Evolutionary conservation across 2,888 invertebrate species (phyloP).

Genomic region (Euzophera pinguis): DNA sequence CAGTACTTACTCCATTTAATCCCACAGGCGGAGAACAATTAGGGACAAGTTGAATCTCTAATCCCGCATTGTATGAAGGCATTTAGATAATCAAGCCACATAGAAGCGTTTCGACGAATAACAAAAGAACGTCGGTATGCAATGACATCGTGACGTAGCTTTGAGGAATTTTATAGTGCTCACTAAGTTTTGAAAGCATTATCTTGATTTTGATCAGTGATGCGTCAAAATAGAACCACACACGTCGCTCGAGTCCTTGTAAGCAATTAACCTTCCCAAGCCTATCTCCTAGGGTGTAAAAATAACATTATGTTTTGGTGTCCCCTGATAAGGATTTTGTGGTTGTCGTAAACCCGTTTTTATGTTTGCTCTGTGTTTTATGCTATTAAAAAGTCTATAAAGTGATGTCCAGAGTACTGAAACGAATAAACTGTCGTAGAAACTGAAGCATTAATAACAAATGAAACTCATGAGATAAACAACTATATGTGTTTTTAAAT

Average conservation of each 20-base stretch:
- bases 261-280: conserved; percentile 55
- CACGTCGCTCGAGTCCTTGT: conserved; percentile 62
- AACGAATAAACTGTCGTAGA: conserved; percentile 9
- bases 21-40: conserved; percentile 51
- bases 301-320: conserved; percentile 28
- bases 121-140: conserved; percentile 45
- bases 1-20: conserved; percentile 33
- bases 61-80: conserved; percentile 55
- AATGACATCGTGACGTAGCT: conserved; percentile 65
- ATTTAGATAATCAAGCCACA: conserved; percentile 65
- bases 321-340: conserved; percentile 25
- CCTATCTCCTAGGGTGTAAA: conserved; percentile 37
- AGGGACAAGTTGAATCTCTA: conserved; percentile 43
- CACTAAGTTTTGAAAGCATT: conserved; percentile 55
- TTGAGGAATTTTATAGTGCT: conserved; percentile 65
- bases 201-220: conserved; percentile 67
- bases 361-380: conserved; percentile 13
- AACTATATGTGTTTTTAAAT: too few relatives aligned
- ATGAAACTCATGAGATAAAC: neutral
- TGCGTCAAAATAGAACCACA: conserved; percentile 64
- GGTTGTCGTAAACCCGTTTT: conserved; percentile 23
- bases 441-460: neutral
- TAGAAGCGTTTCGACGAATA: conserved; percentile 27
- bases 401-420: conserved; percentile 6
- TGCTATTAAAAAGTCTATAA: conserved; percentile 13